Percentiles rank a stretch among this genome's conserved stretches.
phyloP scores from a whole-genome alignment of 2,797 vertebrate genomes.

The Neosilurus mollespiculum region DNA sequence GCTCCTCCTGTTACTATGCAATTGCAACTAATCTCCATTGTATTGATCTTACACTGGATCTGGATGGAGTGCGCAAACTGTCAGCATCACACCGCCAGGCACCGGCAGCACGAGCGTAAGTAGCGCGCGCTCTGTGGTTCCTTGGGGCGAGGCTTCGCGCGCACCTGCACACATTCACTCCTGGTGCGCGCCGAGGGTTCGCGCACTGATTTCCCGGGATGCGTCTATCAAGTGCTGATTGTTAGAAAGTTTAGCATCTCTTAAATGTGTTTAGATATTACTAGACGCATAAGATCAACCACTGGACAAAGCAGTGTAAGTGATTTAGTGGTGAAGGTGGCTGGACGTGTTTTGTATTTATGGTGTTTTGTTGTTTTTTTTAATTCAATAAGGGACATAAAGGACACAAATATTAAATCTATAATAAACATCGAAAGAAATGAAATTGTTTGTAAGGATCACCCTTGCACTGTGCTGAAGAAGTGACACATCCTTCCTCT shows the following conservation, averaged over 20 bases:
- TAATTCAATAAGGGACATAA: not conserved
- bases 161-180: conserved; percentile 49
- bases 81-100: conserved; percentile 92
- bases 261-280: not conserved
- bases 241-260: not conserved
- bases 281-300: no score
- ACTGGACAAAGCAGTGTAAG: no score
- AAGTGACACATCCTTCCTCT: not conserved
- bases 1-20: conserved; percentile 97
- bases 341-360: not conserved
- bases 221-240: not conserved
- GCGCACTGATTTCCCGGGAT: not conserved
- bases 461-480: not conserved
- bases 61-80: conserved; percentile 97
- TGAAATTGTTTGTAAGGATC: not conserved
- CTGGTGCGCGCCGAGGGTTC: not conserved
- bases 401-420: not conserved
- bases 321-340: not conserved
- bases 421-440: not conserved
- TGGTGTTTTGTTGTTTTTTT: no score
- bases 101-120: conserved; percentile 97
- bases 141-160: conserved; percentile 45
- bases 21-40: conserved; percentile 97
- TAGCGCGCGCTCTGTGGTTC: conserved; percentile 56
- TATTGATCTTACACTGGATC: conserved; percentile 98